Evolutionary conservation across 1,140 invertebrate species (phyloP).

Genomic region (Diprion similis): DNA sequence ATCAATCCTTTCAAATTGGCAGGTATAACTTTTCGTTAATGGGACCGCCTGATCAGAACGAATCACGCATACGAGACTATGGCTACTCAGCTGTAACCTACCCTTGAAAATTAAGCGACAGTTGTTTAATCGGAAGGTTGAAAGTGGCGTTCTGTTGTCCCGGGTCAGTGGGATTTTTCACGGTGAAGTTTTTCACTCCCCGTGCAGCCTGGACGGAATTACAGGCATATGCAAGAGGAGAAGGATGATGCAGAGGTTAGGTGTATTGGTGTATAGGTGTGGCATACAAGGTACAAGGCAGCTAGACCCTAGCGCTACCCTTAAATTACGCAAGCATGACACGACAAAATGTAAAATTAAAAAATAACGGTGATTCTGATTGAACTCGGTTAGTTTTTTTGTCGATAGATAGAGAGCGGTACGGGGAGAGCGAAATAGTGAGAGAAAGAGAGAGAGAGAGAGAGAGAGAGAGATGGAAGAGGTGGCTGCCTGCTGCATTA

Average conservation of each 20-base stretch:
- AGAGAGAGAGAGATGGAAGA: too few relatives aligned
- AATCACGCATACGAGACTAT: too few relatives aligned
- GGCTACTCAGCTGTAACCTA: too few relatives aligned
- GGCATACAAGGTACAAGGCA: background rate
- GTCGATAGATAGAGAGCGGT: too few relatives aligned
- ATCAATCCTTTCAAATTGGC: too few relatives aligned
- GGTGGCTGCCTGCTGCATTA: too few relatives aligned
- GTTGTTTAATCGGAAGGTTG: background rate
- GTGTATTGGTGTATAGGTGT: background rate
- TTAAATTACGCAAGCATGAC: constrained; percentile 41
- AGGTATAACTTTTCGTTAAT: too few relatives aligned
- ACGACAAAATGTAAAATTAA: constrained; percentile 37
- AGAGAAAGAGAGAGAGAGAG: too few relatives aligned
- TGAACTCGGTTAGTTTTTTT: background rate
- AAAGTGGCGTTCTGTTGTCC: background rate
- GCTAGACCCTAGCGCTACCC: background rate
- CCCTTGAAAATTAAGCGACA: background rate
- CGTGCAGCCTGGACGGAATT: background rate
- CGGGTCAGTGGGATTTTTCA: background rate
- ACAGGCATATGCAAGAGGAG: background rate
- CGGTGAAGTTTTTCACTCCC: too few relatives aligned
- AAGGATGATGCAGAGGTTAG: background rate
- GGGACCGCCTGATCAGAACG: too few relatives aligned
- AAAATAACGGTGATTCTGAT: constrained; percentile 35
- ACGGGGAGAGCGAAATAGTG: too few relatives aligned